Conservation (phyloP, 23 tunicate species). For the Ascidia mentula region DNA sequence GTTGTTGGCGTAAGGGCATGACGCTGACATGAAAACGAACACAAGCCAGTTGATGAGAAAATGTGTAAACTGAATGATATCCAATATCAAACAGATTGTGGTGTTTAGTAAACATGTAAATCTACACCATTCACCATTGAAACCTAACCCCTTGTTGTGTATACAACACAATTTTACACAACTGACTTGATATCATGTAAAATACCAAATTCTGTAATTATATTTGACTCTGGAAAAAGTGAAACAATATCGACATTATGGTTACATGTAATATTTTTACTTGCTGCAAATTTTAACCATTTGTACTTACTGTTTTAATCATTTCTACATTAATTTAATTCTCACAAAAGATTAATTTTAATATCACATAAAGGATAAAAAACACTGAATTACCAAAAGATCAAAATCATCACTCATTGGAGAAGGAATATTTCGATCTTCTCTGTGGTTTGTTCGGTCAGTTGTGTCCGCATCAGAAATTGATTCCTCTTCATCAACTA, state of each 20-base stretch:
- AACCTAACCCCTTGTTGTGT: neutral
- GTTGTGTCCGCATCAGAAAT: conserved; percentile 43
- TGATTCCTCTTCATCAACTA: conserved; percentile 26
- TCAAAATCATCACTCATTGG: conserved; percentile 62
- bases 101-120: neutral
- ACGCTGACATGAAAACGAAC: neutral
- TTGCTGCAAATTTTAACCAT: too few relatives aligned
- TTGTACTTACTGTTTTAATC: too few relatives aligned
- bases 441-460: conserved; percentile 18
- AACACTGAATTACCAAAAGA: conserved; percentile 21
- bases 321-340: too few relatives aligned
- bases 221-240: too few relatives aligned
- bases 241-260: too few relatives aligned
- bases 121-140: neutral
- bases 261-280: too few relatives aligned
- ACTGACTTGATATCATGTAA: too few relatives aligned
- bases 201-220: too few relatives aligned
- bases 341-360: too few relatives aligned
- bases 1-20: conserved; percentile 41
- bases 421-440: conserved; percentile 45
- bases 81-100: neutral
- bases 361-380: too few relatives aligned
- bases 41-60: neutral
- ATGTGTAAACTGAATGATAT: neutral
- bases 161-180: too few relatives aligned